Base-by-base conservation (phyloP, 2,888 invertebrate species). In the Ptychoptera albimana region DNA sequence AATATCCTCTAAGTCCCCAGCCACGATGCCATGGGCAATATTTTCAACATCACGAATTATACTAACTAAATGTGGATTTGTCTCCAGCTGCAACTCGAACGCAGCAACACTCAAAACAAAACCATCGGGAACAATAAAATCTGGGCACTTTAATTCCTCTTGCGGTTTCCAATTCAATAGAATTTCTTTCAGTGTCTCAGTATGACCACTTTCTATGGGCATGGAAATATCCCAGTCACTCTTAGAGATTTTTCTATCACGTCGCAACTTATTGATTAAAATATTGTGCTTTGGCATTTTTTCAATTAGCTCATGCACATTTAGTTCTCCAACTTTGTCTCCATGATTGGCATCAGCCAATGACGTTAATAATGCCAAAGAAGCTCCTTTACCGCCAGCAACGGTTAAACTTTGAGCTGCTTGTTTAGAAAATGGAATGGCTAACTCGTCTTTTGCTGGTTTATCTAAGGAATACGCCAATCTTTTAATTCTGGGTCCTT, bases 381-480 rank as follows among this genome's bases (percentile, higher is more conserved):
- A 85, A 2, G 79, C 75, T 9, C 82, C 86, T 61, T 87, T 88
- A 1, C 85, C 86, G 0, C 88, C 88, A 0, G 81, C 79, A 9
- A 79, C 58, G 8, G 61, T 58, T 1, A 73, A 61, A 49, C 73
- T 72, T 16, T 68, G 65, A 23, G 77, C 71, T 11, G 66, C 66
- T 1, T 57, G 54, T 10, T 69, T 68, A 8, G 64, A 60, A 23
- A 79, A 70, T 0, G 60, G 46, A 1, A 69, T 48, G 46, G 72
- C 68, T 8, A 54, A 55, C 2, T 56, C 61, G 9, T 63, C 58
- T 6, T 40, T 41, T 34, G 46, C 45, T 10, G 49, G 43, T 11
- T 48, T 40, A 14, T 52, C 52, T 4, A 50, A 51, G n/a, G 58
- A 42, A 61, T 66, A 65, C 41, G 57, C 59, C 2, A 69, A 54